Evolutionary conservation across 1,140 invertebrate genomes (phyloP).

Genomic region (Drosophila insularis): DNA sequence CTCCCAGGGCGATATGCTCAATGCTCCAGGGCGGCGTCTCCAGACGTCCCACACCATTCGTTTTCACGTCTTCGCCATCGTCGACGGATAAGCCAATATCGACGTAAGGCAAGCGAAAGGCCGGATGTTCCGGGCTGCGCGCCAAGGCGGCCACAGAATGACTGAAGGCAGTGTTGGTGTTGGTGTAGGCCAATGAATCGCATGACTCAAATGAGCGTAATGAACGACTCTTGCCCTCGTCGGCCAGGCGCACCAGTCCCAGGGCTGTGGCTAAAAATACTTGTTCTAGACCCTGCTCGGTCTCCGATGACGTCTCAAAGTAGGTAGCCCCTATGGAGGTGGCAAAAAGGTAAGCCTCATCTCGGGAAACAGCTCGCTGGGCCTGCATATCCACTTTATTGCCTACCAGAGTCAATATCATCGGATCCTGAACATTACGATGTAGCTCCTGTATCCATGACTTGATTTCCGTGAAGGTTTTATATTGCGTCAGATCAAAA

Average conservation of each 20-base stretch:
- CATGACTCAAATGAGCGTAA: slow-evolving; percentile 84
- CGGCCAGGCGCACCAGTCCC: slow-evolving; percentile 84
- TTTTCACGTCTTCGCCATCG: slow-evolving; percentile 81
- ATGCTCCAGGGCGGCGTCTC: slow-evolving; percentile 84
- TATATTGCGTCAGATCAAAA: slow-evolving; percentile 91
- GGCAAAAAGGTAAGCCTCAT: slow-evolving; percentile 90
- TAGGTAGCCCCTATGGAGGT: slow-evolving; percentile 91
- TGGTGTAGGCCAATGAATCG: slow-evolving; percentile 80
- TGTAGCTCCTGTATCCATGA: slow-evolving; percentile 91
- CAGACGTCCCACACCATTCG: slow-evolving; percentile 84
- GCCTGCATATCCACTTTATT: slow-evolving; percentile 91
- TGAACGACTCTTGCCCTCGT: slow-evolving; percentile 83
- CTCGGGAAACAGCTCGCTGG: slow-evolving; percentile 85
- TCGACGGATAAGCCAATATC: slow-evolving; percentile 81
- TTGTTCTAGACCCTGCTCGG: slow-evolving; percentile 88
- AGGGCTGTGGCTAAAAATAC: slow-evolving; percentile 87
- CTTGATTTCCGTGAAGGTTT: slow-evolving; percentile 89
- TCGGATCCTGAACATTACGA: slow-evolving; percentile 88
- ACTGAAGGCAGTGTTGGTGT: slow-evolving; percentile 74
- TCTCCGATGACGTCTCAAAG: slow-evolving; percentile 91
- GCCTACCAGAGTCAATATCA: slow-evolving; percentile 91
- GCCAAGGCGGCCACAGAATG: slow-evolving; percentile 49
- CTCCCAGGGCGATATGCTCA: slow-evolving; percentile 85
- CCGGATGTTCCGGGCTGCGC: slow-evolving; percentile 37
- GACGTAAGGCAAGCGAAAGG: slow-evolving; percentile 72